These are phyloP conservation scores for Sparidentex hasta DNA, from an alignment of 2,797 vertebrate genomes.

Conservation along the genomic window DNA sequence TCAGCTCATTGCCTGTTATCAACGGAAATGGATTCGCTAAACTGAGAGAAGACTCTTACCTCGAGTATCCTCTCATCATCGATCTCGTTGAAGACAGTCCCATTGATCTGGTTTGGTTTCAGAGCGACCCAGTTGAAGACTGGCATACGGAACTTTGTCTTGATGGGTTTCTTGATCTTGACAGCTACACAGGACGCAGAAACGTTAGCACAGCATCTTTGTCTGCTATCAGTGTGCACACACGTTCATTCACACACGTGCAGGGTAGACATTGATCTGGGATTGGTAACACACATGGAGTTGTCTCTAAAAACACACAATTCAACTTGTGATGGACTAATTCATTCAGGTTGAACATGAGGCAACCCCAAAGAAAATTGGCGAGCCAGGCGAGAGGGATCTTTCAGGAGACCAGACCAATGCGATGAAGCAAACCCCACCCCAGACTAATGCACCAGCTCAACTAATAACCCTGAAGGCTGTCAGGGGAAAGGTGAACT, in stretches of 20 bases:
- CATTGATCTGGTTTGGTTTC: conserved; percentile 98
- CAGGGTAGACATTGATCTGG: conserved; percentile 37
- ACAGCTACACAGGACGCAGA: conserved; percentile 87
- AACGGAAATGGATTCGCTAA: neutral
- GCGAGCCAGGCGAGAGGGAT: too few species aligned
- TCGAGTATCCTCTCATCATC: conserved; percentile 96
- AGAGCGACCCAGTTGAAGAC: conserved; percentile 99
- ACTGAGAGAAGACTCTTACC: conserved; percentile 77
- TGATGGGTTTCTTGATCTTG: conserved; percentile 99
- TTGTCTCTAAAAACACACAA: conserved; percentile 13
- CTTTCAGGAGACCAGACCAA: too few species aligned
- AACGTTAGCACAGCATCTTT: conserved; percentile 33
- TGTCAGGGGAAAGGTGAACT: conserved; percentile 42
- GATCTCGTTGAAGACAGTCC: conserved; percentile 97
- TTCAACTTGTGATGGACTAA: conserved; percentile 37
- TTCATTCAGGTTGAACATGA: conserved; percentile 4
- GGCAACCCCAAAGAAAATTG: too few species aligned
- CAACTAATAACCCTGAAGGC: conserved; percentile 31
- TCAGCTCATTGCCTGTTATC: neutral
- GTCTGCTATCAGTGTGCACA: neutral
- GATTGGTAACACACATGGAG: conserved; percentile 38
- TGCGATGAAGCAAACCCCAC: too few species aligned
- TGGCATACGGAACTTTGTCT: conserved; percentile 97
- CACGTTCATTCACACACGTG: conserved; percentile 34
- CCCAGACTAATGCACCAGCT: too few species aligned